Evolutionary conservation across 1,140 invertebrate genomes (phyloP).

Genomic region (Zaprionus camerounensis): DNA sequence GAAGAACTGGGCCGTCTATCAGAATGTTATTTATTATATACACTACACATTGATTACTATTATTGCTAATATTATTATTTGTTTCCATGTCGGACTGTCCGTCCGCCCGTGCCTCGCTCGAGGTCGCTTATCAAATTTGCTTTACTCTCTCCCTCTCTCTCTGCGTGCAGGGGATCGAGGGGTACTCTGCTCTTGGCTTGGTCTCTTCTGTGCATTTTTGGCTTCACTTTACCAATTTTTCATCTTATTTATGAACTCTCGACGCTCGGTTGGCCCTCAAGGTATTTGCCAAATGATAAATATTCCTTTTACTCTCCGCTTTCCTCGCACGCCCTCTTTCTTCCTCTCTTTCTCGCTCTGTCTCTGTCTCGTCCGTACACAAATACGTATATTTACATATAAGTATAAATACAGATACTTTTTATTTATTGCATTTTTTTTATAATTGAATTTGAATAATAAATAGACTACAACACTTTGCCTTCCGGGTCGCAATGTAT

Average conservation of each 20-base stretch:
- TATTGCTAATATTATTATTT: constrained; percentile 79
- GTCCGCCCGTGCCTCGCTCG: constrained; percentile 13
- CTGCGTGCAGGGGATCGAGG: constrained; percentile 15
- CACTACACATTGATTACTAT: constrained; percentile 79
- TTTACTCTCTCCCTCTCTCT: constrained; percentile 11
- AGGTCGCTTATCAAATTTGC: constrained; percentile 69
- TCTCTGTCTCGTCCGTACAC: constrained; percentile 37
- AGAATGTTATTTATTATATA: constrained; percentile 79
- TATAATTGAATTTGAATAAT: constrained; percentile 81
- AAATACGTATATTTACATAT: constrained; percentile 33
- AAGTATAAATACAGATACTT: constrained; percentile 27
- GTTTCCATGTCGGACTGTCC: constrained; percentile 15
- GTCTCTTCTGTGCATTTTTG: constrained; percentile 53
- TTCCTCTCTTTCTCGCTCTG: constrained; percentile 26
- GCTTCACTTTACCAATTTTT: constrained; percentile 69
- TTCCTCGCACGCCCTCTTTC: not conserved
- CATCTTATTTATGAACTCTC: constrained; percentile 78
- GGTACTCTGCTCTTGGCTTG: constrained; percentile 13
- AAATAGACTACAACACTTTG: constrained; percentile 67
- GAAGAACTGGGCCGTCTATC: constrained; percentile 18
- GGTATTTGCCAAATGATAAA: constrained; percentile 79
- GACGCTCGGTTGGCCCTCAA: constrained; percentile 61
- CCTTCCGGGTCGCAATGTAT: constrained; percentile 38
- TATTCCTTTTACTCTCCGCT: constrained; percentile 62
- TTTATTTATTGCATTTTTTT: constrained; percentile 72